These are phyloP conservation scores for Mormyrops boulengeri DNA, from an alignment of 2,797 vertebrate genomes.

Conservation along the genomic window DNA sequence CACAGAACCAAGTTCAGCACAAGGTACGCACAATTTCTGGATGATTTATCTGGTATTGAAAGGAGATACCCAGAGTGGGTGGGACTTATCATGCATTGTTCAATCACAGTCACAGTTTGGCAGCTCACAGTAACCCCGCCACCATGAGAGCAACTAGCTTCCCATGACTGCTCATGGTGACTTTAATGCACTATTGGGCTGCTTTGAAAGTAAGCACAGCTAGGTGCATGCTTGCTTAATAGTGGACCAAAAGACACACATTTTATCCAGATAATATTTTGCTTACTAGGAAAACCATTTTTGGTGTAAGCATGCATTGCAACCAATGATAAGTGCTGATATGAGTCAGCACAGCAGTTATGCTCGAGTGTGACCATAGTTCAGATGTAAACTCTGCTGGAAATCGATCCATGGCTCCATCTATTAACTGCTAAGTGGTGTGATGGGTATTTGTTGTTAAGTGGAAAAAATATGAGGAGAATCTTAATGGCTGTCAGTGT, in stretches of 20 bases:
- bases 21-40: conserved; percentile 17
- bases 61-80: background rate
- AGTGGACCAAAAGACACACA: background rate
- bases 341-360: background rate
- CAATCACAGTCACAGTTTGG: background rate
- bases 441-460: background rate
- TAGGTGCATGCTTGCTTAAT: background rate
- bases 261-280: background rate
- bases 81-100: background rate
- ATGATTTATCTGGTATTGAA: conserved; percentile 23
- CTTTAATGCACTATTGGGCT: background rate
- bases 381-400: background rate
- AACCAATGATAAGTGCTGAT: background rate
- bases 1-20: conserved; percentile 25
- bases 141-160: background rate
- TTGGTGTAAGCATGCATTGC: background rate
- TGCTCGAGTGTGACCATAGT: background rate
- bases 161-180: background rate
- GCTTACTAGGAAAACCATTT: background rate
- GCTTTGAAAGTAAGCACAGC: background rate
- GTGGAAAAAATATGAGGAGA: background rate
- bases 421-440: background rate
- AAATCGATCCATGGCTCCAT: background rate
- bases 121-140: background rate
- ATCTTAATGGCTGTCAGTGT: background rate